Percentiles rank a stretch among this genome's conserved stretches.
phyloP scores from a whole-genome alignment of 2,888 invertebrate species.

The Drosophila siamana region DNA sequence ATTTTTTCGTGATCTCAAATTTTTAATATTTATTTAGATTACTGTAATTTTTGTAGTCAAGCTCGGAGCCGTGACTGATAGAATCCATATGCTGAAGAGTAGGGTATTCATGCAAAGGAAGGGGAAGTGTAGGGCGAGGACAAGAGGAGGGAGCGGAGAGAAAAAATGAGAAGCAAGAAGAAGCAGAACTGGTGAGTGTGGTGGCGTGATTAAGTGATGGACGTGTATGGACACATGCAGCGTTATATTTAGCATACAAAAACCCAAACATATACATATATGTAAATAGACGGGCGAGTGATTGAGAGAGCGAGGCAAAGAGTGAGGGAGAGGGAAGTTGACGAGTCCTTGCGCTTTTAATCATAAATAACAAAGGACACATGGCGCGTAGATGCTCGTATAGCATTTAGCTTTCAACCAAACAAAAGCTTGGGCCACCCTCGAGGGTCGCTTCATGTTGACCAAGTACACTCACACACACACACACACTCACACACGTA shows the following conservation, averaged over 20 bases:
- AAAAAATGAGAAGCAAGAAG: not conserved
- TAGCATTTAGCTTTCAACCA: slow-evolving; percentile 74
- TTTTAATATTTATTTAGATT: too few species aligned
- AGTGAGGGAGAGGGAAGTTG: too few species aligned
- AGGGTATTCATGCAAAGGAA: not conserved
- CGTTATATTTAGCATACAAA: slow-evolving; percentile 80
- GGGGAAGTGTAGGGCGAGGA: not conserved
- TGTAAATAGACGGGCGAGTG: slow-evolving; percentile 53
- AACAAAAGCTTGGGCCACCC: slow-evolving; percentile 69
- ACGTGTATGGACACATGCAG: slow-evolving; percentile 81
- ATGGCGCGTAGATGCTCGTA: slow-evolving; percentile 73
- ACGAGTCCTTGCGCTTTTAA: slow-evolving; percentile 80
- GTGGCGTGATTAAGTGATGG: slow-evolving; percentile 82
- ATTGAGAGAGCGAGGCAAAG: slow-evolving; percentile 33
- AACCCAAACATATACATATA: slow-evolving; percentile 53
- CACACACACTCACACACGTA: not conserved
- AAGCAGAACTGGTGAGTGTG: slow-evolving; percentile 55
- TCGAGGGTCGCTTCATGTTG: slow-evolving; percentile 60
- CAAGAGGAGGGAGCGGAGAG: not conserved
- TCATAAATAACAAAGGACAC: slow-evolving; percentile 81
- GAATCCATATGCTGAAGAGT: slow-evolving; percentile 5
- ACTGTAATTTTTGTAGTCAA: too few species aligned
- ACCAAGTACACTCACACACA: slow-evolving; percentile 33
- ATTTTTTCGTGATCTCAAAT: too few species aligned
- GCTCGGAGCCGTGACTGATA: fast-evolving